phyloP scores from a whole-genome alignment of 2,888 invertebrate genomes.

The Stenodera caucasica region DNA sequence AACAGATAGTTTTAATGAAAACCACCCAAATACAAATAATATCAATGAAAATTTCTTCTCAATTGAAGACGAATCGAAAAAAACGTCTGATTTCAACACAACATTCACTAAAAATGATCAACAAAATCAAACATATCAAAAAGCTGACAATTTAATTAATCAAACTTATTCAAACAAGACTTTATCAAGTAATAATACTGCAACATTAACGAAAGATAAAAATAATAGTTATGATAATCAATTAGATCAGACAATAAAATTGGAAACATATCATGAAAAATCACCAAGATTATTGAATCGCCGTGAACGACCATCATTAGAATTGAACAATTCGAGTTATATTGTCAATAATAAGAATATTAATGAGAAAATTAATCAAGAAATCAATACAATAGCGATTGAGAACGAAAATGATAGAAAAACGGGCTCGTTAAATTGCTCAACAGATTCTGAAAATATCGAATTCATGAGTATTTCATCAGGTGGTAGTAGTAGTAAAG shows the following conservation, averaged over 20 bases:
- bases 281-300: slow-evolving; percentile 1
- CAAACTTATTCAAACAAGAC: background rate
- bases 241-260: background rate
- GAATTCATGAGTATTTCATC: slow-evolving; percentile 53
- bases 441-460: slow-evolving; percentile 53
- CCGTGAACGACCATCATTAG: slow-evolving; percentile 14
- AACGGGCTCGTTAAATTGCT: slow-evolving; percentile 33
- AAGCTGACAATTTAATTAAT: background rate
- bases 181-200: background rate
- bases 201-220: background rate
- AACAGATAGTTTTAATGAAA: slow-evolving; percentile 46
- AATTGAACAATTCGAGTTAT: slow-evolving; percentile 25
- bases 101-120: background rate
- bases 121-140: background rate
- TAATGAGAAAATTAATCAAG: background rate
- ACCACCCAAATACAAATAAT: slow-evolving; percentile 52
- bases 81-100: slow-evolving; percentile 22
- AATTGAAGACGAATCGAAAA: slow-evolving; percentile 35
- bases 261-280: background rate
- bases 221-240: background rate
- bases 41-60: slow-evolving; percentile 49
- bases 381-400: background rate
- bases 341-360: slow-evolving; percentile 10
- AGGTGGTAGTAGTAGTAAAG: slow-evolving; percentile 46
- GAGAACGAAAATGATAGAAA: slow-evolving; percentile 3